Conservation (phyloP, 1,140 invertebrate genomes). For the Cyphomyrmex costatus region DNA sequence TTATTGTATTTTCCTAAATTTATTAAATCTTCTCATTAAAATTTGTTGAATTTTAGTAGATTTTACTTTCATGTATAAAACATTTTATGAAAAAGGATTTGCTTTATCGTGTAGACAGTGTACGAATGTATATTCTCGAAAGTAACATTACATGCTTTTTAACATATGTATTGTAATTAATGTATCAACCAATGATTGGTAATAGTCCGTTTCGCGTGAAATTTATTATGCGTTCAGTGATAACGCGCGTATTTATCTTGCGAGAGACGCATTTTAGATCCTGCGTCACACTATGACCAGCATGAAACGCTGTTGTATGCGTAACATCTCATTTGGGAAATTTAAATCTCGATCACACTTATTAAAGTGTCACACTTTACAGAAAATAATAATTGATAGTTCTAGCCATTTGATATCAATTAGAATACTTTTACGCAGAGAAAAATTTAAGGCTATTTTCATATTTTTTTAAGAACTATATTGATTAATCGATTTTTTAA, state of each 20-base stretch:
- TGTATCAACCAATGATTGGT: conserved; percentile 5
- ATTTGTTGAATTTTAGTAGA: background rate
- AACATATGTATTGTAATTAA: conserved; percentile 36
- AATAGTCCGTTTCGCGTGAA: conserved; percentile 42
- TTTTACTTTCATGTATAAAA: background rate
- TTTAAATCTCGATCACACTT: conserved; percentile 5
- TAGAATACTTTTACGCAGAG: background rate
- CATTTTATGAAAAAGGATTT: background rate
- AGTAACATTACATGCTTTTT: background rate
- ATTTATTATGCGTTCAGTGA: conserved; percentile 58
- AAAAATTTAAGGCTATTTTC: background rate
- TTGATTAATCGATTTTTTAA: background rate
- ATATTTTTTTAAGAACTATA: background rate
- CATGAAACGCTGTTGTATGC: background rate
- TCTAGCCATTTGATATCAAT: background rate
- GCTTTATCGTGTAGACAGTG: background rate
- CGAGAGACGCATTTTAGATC: conserved; percentile 62
- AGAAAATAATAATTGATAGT: background rate
- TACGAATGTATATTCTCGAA: background rate
- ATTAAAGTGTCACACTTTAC: background rate
- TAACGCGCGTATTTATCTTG: conserved; percentile 58
- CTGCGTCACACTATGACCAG: conserved; percentile 26
- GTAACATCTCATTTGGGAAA: background rate
- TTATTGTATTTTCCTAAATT: background rate
- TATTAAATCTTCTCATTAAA: background rate